These are phyloP conservation scores for Sclerodermus sp. DNA, from an alignment of 2,888 invertebrate genomes.

Conservation along the genomic window DNA sequence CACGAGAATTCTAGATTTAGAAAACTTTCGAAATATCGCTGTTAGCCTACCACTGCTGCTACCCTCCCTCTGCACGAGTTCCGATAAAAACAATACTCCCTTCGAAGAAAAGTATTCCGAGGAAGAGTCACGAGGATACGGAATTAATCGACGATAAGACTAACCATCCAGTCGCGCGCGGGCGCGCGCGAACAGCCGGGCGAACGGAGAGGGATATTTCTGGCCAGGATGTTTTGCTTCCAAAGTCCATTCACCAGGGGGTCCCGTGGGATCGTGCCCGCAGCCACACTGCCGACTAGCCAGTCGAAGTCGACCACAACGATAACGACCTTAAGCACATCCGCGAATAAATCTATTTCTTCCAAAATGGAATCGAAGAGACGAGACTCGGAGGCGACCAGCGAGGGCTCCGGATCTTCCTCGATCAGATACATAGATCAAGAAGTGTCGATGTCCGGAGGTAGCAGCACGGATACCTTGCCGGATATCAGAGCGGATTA, in stretches of 20 bases:
- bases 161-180: too few species aligned
- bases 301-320: conserved; percentile 24
- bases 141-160: too few species aligned
- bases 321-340: conserved; percentile 12
- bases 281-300: conserved; percentile 20
- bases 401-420: conserved; percentile 49
- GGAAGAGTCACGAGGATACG: not conserved
- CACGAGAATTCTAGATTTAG: too few species aligned
- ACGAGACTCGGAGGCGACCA: conserved; percentile 47
- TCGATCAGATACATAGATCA: conserved; percentile 54
- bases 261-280: conserved; percentile 36
- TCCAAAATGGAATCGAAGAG: conserved; percentile 25
- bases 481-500: conserved; percentile 51
- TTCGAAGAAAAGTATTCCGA: not conserved
- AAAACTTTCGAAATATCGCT: too few species aligned
- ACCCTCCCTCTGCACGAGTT: too few species aligned
- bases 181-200: too few species aligned
- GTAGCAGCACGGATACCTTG: conserved; percentile 52
- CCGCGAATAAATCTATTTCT: not conserved
- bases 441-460: conserved; percentile 43
- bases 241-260: conserved; percentile 54
- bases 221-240: conserved; percentile 53
- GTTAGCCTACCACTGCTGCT: too few species aligned
- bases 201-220: not conserved
- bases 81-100: too few species aligned